Conservation (phyloP, 2,113 vertebrate species). For the Hyla sarda region DNA sequence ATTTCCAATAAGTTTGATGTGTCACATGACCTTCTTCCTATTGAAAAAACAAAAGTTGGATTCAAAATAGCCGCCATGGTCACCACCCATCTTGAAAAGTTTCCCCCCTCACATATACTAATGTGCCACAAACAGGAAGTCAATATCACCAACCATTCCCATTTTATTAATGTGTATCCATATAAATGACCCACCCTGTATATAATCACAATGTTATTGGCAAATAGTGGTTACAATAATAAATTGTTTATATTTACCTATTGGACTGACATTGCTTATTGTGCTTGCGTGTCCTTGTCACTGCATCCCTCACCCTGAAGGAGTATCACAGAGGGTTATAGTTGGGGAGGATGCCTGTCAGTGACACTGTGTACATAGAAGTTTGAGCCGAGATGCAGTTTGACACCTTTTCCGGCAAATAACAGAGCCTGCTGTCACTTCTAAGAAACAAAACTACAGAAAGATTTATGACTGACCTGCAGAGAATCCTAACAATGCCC, state of each 20-base stretch:
- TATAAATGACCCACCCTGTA: too few relatives aligned
- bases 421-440: slow-evolving; percentile 37
- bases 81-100: too few relatives aligned
- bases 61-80: too few relatives aligned
- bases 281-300: slow-evolving; percentile 38
- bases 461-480: slow-evolving; percentile 40
- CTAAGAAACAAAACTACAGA: slow-evolving; percentile 10
- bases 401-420: slow-evolving; percentile 48
- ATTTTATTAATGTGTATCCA: too few relatives aligned
- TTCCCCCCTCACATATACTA: too few relatives aligned
- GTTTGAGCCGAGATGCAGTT: slow-evolving; percentile 48
- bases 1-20: too few relatives aligned
- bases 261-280: slow-evolving; percentile 18
- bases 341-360: slow-evolving; percentile 29
- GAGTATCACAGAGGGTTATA: slow-evolving; percentile 59
- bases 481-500: slow-evolving; percentile 32
- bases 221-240: too few relatives aligned
- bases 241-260: neutral
- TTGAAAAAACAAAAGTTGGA: too few relatives aligned
- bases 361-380: neutral
- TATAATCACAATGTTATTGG: too few relatives aligned
- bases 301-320: slow-evolving; percentile 12
- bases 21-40: too few relatives aligned
- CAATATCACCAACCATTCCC: too few relatives aligned
- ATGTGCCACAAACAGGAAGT: too few relatives aligned